Percentiles rank a stretch among this genome's conserved stretches.
These are phyloP conservation scores for Pteronotus mesoamericanus DNA, from an alignment of 2,797 vertebrate genomes.

Conservation along the genomic window DNA sequence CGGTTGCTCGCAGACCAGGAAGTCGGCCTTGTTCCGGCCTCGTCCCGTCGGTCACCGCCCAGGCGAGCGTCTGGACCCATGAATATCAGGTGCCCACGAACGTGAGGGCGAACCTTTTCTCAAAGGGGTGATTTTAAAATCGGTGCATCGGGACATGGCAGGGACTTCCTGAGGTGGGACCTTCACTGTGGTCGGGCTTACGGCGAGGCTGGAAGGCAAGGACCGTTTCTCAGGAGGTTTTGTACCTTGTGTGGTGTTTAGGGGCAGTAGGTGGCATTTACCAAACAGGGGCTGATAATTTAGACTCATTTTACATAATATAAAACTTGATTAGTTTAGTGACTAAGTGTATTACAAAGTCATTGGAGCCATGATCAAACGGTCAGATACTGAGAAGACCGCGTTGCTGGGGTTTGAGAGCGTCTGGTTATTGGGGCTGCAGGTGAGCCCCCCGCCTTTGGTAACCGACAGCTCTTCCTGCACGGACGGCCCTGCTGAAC, in stretches of 20 bases:
- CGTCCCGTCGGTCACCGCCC: not conserved
- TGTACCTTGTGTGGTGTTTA: not conserved
- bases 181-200: not conserved
- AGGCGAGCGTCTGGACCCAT: not conserved
- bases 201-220: not conserved
- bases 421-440: not conserved
- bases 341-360: not conserved
- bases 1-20: not conserved
- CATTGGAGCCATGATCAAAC: not conserved
- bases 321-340: not conserved
- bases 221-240: not conserved
- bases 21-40: no score
- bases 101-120: not conserved
- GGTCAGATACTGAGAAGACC: not conserved
- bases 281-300: not conserved
- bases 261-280: conserved; percentile 37
- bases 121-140: not conserved
- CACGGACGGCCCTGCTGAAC: not conserved
- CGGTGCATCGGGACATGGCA: not conserved
- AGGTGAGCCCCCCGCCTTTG: not conserved
- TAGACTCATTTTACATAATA: not conserved
- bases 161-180: not conserved
- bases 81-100: not conserved
- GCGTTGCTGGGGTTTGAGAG: not conserved
- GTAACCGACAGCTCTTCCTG: not conserved